Percentiles rank a stretch among this genome's conserved stretches.
These are phyloP conservation scores for Hydrotaea cyrtoneurina DNA, from an alignment of 2,888 invertebrate species.

Conservation along the genomic window DNA sequence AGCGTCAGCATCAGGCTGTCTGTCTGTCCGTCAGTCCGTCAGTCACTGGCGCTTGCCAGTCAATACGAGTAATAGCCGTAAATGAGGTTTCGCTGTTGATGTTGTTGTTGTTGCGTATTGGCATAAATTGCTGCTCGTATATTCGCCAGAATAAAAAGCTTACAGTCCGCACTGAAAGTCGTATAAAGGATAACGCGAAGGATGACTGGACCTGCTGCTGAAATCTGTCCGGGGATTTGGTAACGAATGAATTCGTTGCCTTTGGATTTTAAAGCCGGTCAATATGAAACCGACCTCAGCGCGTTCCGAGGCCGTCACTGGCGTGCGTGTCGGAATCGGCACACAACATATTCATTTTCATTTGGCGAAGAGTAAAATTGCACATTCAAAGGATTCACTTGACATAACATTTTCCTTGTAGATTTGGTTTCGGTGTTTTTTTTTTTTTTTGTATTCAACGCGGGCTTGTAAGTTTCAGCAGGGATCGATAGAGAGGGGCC, in stretches of 20 bases:
- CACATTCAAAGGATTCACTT: slow-evolving; percentile 7
- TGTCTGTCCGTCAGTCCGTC: background rate
- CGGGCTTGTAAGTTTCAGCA: background rate
- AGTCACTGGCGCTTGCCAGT: background rate
- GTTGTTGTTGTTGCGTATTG: background rate
- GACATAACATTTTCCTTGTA: background rate
- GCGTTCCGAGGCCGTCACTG: background rate
- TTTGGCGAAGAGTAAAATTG: background rate
- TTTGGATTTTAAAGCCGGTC: background rate
- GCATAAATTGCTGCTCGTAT: background rate
- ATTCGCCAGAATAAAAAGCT: background rate
- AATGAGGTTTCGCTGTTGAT: background rate
- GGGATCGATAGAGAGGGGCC: background rate
- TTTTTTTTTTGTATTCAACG: background rate
- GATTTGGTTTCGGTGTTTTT: no score
- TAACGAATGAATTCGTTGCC: background rate
- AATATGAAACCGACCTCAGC: background rate
- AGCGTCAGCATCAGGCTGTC: no score
- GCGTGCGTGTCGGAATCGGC: background rate
- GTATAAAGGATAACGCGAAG: background rate
- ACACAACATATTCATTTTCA: background rate
- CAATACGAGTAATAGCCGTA: slow-evolving; percentile 9
- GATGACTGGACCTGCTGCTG: background rate
- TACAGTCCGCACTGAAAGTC: background rate
- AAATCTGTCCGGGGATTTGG: slow-evolving; percentile 23